These are phyloP conservation scores for Hydropsyche tenuis DNA, from an alignment of 1,140 invertebrate genomes.

Conservation along the genomic window DNA sequence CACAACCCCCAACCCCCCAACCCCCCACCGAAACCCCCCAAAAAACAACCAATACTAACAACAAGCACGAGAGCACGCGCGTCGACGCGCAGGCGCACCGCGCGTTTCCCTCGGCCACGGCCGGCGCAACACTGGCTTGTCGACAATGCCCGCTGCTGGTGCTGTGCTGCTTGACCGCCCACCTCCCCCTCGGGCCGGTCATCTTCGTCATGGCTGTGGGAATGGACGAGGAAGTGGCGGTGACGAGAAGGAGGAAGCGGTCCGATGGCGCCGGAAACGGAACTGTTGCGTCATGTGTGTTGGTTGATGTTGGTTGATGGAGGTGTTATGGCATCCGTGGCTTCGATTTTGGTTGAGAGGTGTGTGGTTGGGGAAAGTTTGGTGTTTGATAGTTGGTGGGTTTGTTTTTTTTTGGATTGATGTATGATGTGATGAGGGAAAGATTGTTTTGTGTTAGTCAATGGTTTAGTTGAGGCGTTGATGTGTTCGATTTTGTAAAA, in stretches of 20 bases:
- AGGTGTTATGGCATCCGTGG: too few relatives aligned
- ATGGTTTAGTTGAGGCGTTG: too few relatives aligned
- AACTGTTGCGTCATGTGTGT: neutral
- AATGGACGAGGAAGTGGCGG: neutral
- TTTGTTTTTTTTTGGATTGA: too few relatives aligned
- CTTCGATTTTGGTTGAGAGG: too few relatives aligned
- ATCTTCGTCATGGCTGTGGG: neutral
- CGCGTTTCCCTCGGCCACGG: conserved; percentile 23
- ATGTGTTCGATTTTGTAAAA: too few relatives aligned
- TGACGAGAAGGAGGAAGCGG: neutral
- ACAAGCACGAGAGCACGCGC: neutral
- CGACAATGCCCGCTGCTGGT: neutral
- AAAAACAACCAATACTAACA: neutral
- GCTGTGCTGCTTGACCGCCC: neutral
- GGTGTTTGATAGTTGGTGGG: too few relatives aligned
- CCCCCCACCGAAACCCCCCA: too few relatives aligned
- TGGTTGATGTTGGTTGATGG: too few relatives aligned
- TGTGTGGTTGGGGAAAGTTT: too few relatives aligned
- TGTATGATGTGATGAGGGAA: too few relatives aligned
- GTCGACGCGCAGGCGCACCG: conserved; percentile 6
- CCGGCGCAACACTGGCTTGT: conserved; percentile 22
- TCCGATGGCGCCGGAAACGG: neutral
- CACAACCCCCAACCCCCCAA: too few relatives aligned
- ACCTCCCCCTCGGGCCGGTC: neutral
- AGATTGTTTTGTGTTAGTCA: too few relatives aligned